Percentiles rank a stretch among this genome's conserved stretches.
phyloP scores from a whole-genome alignment of 2,888 invertebrate species.

The Branchipolynoe longqiensis region DNA sequence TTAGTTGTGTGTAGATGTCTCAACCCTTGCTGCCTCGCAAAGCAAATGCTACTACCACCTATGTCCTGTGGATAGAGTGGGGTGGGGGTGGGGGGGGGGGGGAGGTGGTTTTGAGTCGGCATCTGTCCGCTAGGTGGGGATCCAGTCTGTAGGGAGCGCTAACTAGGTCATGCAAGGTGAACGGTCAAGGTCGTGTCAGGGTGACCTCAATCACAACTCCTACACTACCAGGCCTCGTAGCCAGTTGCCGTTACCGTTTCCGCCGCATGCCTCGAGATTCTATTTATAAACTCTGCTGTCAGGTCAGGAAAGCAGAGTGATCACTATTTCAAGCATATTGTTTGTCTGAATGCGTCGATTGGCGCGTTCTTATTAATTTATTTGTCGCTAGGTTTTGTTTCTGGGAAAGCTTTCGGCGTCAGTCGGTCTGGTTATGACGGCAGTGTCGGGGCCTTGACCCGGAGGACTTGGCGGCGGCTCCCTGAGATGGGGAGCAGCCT shows the following conservation, averaged over 20 bases:
- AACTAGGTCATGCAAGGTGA: slow-evolving; percentile 35
- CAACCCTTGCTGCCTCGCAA: slow-evolving; percentile 21
- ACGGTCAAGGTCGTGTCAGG: slow-evolving; percentile 27
- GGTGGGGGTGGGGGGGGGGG: not conserved
- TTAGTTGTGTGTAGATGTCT: slow-evolving; percentile 34
- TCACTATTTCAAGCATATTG: no score
- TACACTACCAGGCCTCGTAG: no score
- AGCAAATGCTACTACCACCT: not conserved
- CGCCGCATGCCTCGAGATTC: slow-evolving; percentile 1
- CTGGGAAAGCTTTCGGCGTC: no score
- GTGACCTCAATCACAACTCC: not conserved
- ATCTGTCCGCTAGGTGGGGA: slow-evolving; percentile 1
- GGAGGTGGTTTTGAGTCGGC: not conserved
- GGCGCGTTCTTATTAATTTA: no score
- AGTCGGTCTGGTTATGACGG: no score
- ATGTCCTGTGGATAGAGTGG: not conserved
- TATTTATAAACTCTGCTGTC: no score
- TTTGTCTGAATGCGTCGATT: no score
- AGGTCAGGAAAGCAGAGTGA: no score
- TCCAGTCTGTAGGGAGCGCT: not conserved
- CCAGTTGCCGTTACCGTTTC: not conserved
- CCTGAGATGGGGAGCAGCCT: no score
- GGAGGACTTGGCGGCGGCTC: no score
- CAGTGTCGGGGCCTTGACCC: no score
- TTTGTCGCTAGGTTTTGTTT: no score